phyloP scores from a whole-genome alignment of 1,140 invertebrate species.

The Drosophila equinoxialis region DNA sequence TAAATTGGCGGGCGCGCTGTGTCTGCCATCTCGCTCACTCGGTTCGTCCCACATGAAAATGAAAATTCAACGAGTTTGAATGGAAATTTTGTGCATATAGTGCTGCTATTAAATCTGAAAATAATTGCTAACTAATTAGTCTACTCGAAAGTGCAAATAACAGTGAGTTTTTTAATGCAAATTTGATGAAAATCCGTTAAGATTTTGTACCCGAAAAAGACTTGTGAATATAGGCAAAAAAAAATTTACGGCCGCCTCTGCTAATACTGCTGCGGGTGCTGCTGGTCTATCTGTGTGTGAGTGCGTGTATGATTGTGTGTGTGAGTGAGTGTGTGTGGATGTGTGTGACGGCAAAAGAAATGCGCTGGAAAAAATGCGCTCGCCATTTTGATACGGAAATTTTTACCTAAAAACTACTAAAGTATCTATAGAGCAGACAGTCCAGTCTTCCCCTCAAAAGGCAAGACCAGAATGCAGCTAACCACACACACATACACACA shows the following conservation, averaged over 20 bases:
- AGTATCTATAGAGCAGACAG: conserved; percentile 16
- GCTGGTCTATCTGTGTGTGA: conserved; percentile 57
- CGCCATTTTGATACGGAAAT: conserved; percentile 24
- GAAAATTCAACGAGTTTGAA: conserved; percentile 67
- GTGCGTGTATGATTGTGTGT: conserved; percentile 76
- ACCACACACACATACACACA: conserved; percentile 18
- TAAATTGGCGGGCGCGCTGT: conserved; percentile 72
- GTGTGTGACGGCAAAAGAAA: conserved; percentile 29
- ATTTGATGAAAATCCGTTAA: conserved; percentile 59
- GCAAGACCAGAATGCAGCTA: conserved; percentile 14
- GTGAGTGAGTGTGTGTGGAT: conserved; percentile 16
- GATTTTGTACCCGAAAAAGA: conserved; percentile 55
- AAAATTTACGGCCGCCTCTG: conserved; percentile 50
- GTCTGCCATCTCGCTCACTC: conserved; percentile 56
- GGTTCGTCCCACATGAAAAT: conserved; percentile 59
- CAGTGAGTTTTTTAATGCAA: conserved; percentile 64
- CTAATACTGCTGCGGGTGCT: conserved; percentile 8
- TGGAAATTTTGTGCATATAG: conserved; percentile 72
- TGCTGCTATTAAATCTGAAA: conserved; percentile 48
- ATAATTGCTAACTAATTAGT: conserved; percentile 34
- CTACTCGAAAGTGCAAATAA: conserved; percentile 54
- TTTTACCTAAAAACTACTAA: conserved; percentile 15
- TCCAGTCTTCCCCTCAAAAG: neutral
- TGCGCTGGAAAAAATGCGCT: conserved; percentile 20
- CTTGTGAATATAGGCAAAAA: conserved; percentile 57